Evolutionary conservation across 2,113 vertebrate species (phyloP).

Genomic region (Narcine bancroftii): DNA sequence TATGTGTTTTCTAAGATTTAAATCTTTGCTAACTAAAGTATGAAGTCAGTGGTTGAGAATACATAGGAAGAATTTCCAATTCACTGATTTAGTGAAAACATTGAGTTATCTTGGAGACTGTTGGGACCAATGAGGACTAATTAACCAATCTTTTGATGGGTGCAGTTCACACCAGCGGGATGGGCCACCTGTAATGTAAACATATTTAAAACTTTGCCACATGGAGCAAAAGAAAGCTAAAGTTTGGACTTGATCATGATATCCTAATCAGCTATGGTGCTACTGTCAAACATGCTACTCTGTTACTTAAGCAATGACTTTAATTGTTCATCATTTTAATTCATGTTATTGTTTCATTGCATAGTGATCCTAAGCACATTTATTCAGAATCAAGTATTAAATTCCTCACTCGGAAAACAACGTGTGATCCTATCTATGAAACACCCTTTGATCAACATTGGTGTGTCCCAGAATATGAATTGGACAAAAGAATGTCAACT

Average conservation of each 20-base stretch:
- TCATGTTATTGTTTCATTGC: constrained; percentile 34
- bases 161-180: not conserved
- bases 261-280: not conserved
- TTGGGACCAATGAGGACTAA: not conserved
- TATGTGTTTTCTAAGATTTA: not conserved
- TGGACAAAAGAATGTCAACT: constrained; percentile 52
- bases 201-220: no score
- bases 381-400: constrained; percentile 54
- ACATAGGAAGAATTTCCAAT: not conserved
- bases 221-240: not conserved
- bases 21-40: not conserved
- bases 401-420: constrained; percentile 52
- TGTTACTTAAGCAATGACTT: not conserved
- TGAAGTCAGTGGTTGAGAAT: not conserved
- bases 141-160: not conserved
- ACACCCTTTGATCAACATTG: constrained; percentile 48
- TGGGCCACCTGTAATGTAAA: not conserved
- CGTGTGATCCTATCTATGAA: constrained; percentile 51
- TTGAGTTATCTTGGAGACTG: not conserved
- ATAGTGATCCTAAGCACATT: constrained; percentile 53
- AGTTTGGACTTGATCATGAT: not conserved
- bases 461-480: constrained; percentile 50
- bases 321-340: not conserved
- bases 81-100: not conserved
- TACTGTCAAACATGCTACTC: not conserved